Evolutionary conservation across 2,113 vertebrate genomes (phyloP), one percentile per base, ranked within the genome.

Genomic region (Prionailurus viverrinus): DNA sequence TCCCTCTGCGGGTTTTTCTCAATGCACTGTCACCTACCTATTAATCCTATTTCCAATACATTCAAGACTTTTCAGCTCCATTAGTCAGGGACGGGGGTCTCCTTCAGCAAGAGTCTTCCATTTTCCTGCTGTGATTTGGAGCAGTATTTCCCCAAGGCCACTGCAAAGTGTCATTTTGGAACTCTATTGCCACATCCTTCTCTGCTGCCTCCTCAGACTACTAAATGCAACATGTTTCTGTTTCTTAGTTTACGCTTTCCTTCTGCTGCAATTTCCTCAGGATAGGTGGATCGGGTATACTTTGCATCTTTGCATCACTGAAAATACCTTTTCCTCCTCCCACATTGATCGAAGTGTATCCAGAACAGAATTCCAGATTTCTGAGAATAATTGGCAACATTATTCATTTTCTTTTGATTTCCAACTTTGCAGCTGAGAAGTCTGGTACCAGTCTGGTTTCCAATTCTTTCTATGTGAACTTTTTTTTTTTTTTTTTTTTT

Each of bases 161-260:
- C 27, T 41, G 45, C 29, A n/a, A n/a, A 29, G 31, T 39, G 45
- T 51, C 19, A 21, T 45, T 58, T 29, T 58, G 48, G 36, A 87
- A 68, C 58, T 74, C 14, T 1, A 25, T 41, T 63, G 5, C 73
- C n/a, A 27, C 45, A 23, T 36, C 73, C 31, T 36, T 58, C 73
- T 48, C 21, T n/a, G 1, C 4, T 41, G 48, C 45, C 5, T 13
- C 18, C 63, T 2, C 23, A 0, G 25, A 8, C 45, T 3, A 18
- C 53, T 25, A 51, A 4, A 65, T 29, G 16, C 25, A 78, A 18
- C 7, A 6, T 33, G 16, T 41, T 85, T 61, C 41, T 21, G 33
- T 41, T 55, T 41, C 21, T 33, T 23, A 27, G 18, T 53, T 78
- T 25, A n/a, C 27, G 14, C 8, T 63, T 25, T 55, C 48, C 36